Percentiles rank a stretch among this genome's conserved stretches.
Evolutionary conservation across 1,140 invertebrate species (phyloP).

Genomic region (Ericerus pela): DNA sequence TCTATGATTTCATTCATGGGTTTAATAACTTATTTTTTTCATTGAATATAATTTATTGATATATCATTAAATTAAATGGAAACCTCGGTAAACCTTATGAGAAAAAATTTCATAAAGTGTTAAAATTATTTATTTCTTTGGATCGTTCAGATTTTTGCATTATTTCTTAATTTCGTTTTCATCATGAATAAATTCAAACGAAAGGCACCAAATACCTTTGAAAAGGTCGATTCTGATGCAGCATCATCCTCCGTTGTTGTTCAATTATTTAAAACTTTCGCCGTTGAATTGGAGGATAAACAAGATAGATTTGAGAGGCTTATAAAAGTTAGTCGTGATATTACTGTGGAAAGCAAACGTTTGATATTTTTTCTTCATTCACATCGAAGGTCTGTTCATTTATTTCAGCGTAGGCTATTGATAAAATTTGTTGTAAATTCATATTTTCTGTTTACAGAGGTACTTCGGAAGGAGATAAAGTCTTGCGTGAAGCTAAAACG

Average conservation of each 20-base stretch:
- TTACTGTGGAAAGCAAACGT: slow-evolving; percentile 84
- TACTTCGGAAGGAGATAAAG: slow-evolving; percentile 23
- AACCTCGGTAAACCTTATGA: no score
- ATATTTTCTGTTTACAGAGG: slow-evolving; percentile 14
- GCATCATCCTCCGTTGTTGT: slow-evolving; percentile 42
- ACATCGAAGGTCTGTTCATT: slow-evolving; percentile 32
- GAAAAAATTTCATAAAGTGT: no score
- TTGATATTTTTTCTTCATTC: slow-evolving; percentile 77
- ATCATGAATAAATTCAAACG: no score
- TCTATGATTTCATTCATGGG: no score
- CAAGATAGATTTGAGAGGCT: slow-evolving; percentile 75
- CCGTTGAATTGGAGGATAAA: slow-evolving; percentile 54
- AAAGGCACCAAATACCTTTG: no score
- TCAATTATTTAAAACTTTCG: slow-evolving; percentile 48
- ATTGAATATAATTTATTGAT: no score
- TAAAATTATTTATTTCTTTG: no score
- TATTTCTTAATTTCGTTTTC: no score
- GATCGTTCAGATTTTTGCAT: no score
- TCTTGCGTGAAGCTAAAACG: slow-evolving; percentile 48
- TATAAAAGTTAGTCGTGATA: slow-evolving; percentile 66
- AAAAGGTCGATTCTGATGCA: slow-evolving; percentile 26
- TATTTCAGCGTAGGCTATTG: neutral
- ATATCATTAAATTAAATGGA: no score
- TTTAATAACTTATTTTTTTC: no score
- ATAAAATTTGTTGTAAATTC: neutral